phyloP scores from a whole-genome alignment of 2,113 vertebrate species.

The Atrichornis clamosus region DNA sequence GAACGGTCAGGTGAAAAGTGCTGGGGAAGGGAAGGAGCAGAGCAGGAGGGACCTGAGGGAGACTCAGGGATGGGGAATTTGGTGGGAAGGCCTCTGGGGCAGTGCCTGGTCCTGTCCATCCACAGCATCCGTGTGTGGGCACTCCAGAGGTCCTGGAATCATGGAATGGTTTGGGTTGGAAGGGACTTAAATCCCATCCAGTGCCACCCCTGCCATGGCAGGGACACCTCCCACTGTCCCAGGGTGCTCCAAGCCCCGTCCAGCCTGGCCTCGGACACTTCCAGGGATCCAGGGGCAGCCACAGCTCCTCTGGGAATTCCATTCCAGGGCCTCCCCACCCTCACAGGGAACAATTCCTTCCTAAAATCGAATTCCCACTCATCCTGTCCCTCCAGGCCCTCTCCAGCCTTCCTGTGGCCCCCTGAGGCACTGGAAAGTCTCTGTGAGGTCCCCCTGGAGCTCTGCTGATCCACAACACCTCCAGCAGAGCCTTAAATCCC shows the following conservation, averaged over 20 bases:
- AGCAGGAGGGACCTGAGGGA: background rate
- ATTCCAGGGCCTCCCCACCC: background rate
- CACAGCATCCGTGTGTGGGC: fast-evolving
- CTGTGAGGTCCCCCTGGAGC: background rate
- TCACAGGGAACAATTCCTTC: background rate
- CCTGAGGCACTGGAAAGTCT: background rate
- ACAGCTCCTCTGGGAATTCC: background rate
- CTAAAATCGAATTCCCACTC: fast-evolving
- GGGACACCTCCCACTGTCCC: background rate
- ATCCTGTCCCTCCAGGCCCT: background rate
- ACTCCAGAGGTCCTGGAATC: fast-evolving
- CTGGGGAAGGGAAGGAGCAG: background rate
- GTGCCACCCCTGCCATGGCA: background rate
- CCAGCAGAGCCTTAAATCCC: background rate
- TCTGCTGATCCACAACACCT: background rate
- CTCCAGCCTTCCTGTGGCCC: background rate
- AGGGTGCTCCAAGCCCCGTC: background rate
- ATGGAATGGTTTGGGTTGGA: background rate
- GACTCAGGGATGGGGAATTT: background rate
- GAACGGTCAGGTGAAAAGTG: fast-evolving
- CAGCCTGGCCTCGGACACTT: background rate
- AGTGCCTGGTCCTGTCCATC: background rate
- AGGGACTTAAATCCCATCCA: fast-evolving
- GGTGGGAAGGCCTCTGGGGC: background rate
- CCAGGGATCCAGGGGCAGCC: background rate